Conservation (phyloP, 1,140 invertebrate species). For the Orius laevigatus region DNA sequence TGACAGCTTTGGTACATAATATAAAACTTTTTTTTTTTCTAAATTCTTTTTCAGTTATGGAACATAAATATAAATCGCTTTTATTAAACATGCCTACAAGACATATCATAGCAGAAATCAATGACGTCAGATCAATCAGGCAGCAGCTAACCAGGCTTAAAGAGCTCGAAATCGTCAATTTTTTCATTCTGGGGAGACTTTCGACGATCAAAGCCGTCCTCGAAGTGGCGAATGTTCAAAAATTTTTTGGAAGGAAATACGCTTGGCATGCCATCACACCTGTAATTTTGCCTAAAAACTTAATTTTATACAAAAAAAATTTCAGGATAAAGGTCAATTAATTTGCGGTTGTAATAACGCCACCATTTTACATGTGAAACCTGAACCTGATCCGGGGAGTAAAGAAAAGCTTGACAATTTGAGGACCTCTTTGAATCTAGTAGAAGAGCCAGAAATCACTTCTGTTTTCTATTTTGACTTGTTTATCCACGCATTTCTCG, state of each 20-base stretch:
- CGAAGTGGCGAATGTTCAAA: constrained; percentile 31
- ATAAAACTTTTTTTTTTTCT: not conserved
- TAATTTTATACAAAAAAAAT: not conserved
- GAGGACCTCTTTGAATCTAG: constrained; percentile 48
- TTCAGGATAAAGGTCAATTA: constrained; percentile 46
- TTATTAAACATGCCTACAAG: constrained; percentile 72
- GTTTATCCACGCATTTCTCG: constrained; percentile 47
- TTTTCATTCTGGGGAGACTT: constrained; percentile 59
- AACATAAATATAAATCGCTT: constrained; percentile 80
- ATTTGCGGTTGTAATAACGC: constrained; percentile 50
- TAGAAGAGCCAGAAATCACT: constrained; percentile 47
- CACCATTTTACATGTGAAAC: constrained; percentile 45
- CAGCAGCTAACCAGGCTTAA: constrained; percentile 51
- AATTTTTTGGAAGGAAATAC: constrained; percentile 34
- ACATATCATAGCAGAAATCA: constrained; percentile 57
- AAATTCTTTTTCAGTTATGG: constrained; percentile 47
- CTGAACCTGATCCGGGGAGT: constrained; percentile 38
- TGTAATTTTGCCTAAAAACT: constrained; percentile 25
- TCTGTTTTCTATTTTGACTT: constrained; percentile 79
- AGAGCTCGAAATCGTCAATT: constrained; percentile 73
- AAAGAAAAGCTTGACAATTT: constrained; percentile 45
- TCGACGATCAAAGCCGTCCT: constrained; percentile 50
- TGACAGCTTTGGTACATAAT: constrained; percentile 49
- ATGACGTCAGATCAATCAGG: constrained; percentile 32
- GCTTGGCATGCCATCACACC: constrained; percentile 43